Evolutionary conservation across 2,888 invertebrate species (phyloP), one percentile per base, ranked within the genome.

Genomic region (Andrena bucephala): DNA sequence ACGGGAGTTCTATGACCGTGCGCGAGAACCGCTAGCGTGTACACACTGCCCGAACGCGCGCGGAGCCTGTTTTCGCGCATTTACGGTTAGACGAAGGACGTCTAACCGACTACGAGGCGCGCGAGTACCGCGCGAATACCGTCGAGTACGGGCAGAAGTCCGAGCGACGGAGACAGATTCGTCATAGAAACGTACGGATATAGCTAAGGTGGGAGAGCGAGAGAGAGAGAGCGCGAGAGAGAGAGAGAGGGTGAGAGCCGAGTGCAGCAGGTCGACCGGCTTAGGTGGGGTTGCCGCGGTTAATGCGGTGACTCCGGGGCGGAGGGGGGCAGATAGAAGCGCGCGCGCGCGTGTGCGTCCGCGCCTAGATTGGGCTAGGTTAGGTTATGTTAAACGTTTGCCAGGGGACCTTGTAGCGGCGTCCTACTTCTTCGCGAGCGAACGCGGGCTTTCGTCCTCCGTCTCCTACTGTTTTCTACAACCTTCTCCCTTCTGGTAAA

Each of bases 371-470:
- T 81, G 81, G 85, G 84, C 85, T 87, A 85, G 86, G 88, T 87
- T 88, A 60, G 85, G 85, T 87, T 86, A 85, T 88, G 84, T 86
- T 86, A 86, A 87, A 77, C 81, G 86, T 80, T 81, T 81, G 82
- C 81, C 81, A 83, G 79, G 87, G 84, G 82, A 86, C 89, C 89
- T 89, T 88, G 86, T 82, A 84, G 84, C 80, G 73, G 79, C 87
- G 88, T 87, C 90, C 89, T 89, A 87, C 87, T 89, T 89, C 85
- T 87, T 87, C 74, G 87, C 81, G 66, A 81, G 71, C 68, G 79
- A 73, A 42, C 83, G 80, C 73, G 65, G 72, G 72, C 80, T 72
- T 72, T 84, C 85, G 81, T 79, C 81, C 84, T 85, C 85, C 78
- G 77, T 78, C 74, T 76, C 69, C 50, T 59, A 71, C 74, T 54